Conservation (phyloP, 2,888 invertebrate genomes). For the Octodonta nipae region DNA sequence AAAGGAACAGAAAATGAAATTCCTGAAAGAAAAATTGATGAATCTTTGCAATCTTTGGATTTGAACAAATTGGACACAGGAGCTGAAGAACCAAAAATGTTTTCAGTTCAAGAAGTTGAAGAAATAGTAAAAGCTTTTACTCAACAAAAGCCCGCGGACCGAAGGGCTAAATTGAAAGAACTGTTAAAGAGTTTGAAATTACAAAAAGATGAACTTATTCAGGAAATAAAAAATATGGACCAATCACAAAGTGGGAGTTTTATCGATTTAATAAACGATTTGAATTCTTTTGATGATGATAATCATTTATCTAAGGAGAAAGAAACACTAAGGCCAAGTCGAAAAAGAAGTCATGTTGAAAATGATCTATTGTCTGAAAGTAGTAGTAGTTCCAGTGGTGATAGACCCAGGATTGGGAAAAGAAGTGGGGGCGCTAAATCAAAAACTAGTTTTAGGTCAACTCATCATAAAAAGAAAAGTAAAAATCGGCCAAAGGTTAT, state of each 20-base stretch:
- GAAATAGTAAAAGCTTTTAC: constrained; percentile 20
- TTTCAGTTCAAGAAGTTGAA: constrained; percentile 21
- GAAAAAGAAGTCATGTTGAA: constrained; percentile 9
- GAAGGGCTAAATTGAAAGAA: constrained; percentile 24
- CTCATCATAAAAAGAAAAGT: constrained; percentile 11
- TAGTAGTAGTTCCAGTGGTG: constrained; percentile 8
- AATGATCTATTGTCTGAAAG: constrained; percentile 8
- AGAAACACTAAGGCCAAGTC: constrained; percentile 7
- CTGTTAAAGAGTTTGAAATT: constrained; percentile 29
- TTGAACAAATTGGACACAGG: constrained; percentile 19
- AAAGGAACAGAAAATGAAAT: constrained; percentile 6
- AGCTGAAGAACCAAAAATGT: constrained; percentile 15
- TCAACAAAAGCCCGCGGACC: constrained; percentile 15
- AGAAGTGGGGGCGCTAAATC: too few species aligned
- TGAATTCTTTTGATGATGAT: constrained; percentile 15
- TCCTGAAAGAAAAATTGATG: constrained; percentile 8
- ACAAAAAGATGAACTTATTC: constrained; percentile 30
- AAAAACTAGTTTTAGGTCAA: too few species aligned
- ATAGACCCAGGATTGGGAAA: too few species aligned
- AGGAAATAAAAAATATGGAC: constrained; percentile 27
- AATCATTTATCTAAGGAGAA: constrained; percentile 10
- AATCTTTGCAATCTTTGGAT: constrained; percentile 9
- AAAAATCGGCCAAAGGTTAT: constrained; percentile 15
- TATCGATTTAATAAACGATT: constrained; percentile 19
- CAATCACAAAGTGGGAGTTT: constrained; percentile 22